Percentiles rank a stretch among this genome's conserved stretches.
phyloP scores from a whole-genome alignment of 1,140 invertebrate species.

The Cotesia typhae region DNA sequence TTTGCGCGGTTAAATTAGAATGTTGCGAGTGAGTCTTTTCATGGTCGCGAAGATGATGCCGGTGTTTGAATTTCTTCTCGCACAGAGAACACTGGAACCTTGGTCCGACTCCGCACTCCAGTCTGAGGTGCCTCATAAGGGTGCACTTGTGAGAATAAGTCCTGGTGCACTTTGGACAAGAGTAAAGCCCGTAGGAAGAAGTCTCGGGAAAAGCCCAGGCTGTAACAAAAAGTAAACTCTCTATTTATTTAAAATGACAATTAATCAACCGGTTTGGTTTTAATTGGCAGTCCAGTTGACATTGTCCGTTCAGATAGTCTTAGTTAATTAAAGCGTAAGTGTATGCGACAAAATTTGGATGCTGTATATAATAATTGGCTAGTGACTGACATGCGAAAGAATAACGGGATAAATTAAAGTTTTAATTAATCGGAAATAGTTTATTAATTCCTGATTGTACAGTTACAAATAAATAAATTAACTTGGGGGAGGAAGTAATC shows the following conservation, averaged over 20 bases:
- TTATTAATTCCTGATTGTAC: too few species aligned
- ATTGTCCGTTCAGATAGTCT: too few species aligned
- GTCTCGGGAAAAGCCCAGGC: conserved; percentile 45
- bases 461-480: too few species aligned
- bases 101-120: conserved; percentile 65
- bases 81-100: conserved; percentile 67
- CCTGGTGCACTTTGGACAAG: conserved; percentile 61
- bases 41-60: conserved; percentile 61
- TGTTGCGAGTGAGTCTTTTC: conserved; percentile 46
- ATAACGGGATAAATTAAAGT: too few species aligned
- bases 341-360: too few species aligned
- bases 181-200: conserved; percentile 39
- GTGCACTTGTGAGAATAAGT: conserved; percentile 61
- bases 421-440: too few species aligned
- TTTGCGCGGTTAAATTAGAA: background rate
- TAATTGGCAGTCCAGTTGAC: background rate
- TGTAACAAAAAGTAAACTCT: conserved; percentile 46
- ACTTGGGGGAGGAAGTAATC: too few species aligned
- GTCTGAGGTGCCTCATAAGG: conserved; percentile 60
- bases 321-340: too few species aligned
- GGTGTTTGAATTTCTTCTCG: conserved; percentile 65
- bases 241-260: background rate
- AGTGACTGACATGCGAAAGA: too few species aligned
- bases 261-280: background rate
- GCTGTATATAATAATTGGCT: too few species aligned